Conservation (phyloP, 2,113 vertebrate species). For the Phoxinus phoxinus region DNA sequence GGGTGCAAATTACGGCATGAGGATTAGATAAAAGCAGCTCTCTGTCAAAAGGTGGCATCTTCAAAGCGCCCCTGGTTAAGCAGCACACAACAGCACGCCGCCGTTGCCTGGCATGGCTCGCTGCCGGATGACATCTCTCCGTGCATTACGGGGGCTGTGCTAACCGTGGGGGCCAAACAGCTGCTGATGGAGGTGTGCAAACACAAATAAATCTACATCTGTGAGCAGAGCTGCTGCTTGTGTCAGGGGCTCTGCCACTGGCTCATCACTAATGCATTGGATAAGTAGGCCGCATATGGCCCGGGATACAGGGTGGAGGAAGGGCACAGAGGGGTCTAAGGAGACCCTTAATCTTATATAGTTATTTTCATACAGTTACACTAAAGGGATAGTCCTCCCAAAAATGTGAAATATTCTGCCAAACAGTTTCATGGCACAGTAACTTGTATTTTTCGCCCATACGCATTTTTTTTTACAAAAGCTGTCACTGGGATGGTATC, state of each 20-base stretch:
- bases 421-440: too few species aligned
- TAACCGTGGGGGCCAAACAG: slow-evolving; percentile 72
- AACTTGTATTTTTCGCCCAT: too few species aligned
- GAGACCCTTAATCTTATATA: background rate
- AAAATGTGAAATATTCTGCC: background rate
- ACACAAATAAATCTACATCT: slow-evolving; percentile 69
- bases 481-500: too few species aligned
- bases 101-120: slow-evolving; percentile 71
- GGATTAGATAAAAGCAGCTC: slow-evolving; percentile 79
- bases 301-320: background rate
- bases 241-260: slow-evolving; percentile 14
- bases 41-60: slow-evolving; percentile 75
- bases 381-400: background rate
- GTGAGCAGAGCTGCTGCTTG: slow-evolving; percentile 57
- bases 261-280: slow-evolving; percentile 45
- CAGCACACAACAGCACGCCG: slow-evolving; percentile 65
- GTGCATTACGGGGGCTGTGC: slow-evolving; percentile 71
- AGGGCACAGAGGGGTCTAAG: background rate
- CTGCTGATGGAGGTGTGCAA: slow-evolving; percentile 64
- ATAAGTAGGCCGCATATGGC: slow-evolving; percentile 40
- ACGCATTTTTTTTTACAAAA: too few species aligned
- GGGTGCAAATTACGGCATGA: slow-evolving; percentile 75
- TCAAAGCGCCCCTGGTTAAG: slow-evolving; percentile 67
- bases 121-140: slow-evolving; percentile 77
- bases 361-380: background rate